Evolutionary conservation across 2,113 vertebrate species (phyloP).

Genomic region (Ursus arctos): DNA sequence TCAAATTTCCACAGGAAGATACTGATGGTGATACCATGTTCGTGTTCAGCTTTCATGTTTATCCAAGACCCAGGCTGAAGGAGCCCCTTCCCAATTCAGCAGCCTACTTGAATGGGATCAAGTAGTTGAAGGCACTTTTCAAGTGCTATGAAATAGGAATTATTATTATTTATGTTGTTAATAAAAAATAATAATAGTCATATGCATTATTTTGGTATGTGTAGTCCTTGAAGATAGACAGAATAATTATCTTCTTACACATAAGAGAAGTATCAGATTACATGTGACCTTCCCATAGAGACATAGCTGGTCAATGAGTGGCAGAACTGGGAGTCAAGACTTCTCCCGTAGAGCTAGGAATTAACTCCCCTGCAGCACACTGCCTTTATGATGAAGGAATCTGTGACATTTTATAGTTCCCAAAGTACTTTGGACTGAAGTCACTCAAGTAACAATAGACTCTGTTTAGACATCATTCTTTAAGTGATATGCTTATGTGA

Average conservation of each 20-base stretch:
- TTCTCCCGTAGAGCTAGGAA: not conserved
- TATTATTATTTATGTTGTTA: not conserved
- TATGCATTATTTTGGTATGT: not conserved
- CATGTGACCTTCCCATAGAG: not conserved
- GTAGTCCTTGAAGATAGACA: not conserved
- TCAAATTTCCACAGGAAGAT: not conserved
- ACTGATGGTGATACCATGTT: not conserved
- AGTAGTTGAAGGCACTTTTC: not conserved
- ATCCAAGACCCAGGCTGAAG: not conserved
- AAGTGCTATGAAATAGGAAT: not conserved
- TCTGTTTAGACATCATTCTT: not conserved
- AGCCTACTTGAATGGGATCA: not conserved
- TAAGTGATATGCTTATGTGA: not conserved
- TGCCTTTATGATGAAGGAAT: not conserved
- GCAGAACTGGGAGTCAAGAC: not conserved
- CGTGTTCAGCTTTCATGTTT: not conserved
- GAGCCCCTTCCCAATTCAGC: not conserved
- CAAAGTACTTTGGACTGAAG: not conserved
- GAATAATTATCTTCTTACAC: not conserved
- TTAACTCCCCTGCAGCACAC: too few species aligned
- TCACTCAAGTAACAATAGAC: not conserved
- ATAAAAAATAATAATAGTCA: not conserved
- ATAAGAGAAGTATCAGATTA: conserved; percentile 10
- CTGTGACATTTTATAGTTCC: not conserved
- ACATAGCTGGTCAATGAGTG: not conserved